Conservation (phyloP, 2,797 vertebrate species). For the Sciaenops ocellatus region DNA sequence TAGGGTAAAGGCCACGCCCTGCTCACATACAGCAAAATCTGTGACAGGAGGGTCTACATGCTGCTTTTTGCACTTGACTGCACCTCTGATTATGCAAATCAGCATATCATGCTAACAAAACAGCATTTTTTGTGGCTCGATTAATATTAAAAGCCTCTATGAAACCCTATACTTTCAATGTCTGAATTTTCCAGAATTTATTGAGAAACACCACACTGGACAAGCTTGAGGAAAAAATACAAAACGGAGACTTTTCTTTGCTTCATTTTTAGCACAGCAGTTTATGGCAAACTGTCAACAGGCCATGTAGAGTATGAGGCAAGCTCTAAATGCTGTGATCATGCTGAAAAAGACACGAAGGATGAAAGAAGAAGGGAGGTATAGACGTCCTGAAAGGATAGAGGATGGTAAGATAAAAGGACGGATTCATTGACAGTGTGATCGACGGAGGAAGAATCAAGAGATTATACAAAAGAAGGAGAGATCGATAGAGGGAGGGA, state of each 20-base stretch:
- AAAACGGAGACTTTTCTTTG: slow-evolving; percentile 1
- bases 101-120: not conserved
- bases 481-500: slow-evolving; percentile 52
- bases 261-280: slow-evolving; percentile 4
- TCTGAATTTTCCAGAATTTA: slow-evolving; percentile 1
- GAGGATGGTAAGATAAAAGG: not conserved
- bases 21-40: slow-evolving; percentile 12
- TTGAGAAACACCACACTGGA: slow-evolving; percentile 10
- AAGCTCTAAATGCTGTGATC: slow-evolving; percentile 1
- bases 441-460: slow-evolving; percentile 35
- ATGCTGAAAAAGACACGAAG: not conserved
- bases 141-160: not conserved
- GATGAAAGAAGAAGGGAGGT: not conserved
- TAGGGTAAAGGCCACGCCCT: slow-evolving; percentile 51
- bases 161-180: slow-evolving; percentile 4
- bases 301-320: slow-evolving; percentile 2
- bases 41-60: slow-evolving; percentile 3
- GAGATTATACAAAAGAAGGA: slow-evolving; percentile 53
- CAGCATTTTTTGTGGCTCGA: not conserved
- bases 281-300: slow-evolving; percentile 36
- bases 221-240: not conserved
- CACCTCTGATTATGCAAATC: slow-evolving; percentile 47
- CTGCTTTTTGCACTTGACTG: slow-evolving; percentile 38
- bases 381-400: not conserved
- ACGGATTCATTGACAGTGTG: slow-evolving; percentile 34